Percentiles rank a stretch among this genome's conserved stretches.
Conservation (phyloP, 2,888 invertebrate genomes). For the Thysanoteuthis rhombus region DNA sequence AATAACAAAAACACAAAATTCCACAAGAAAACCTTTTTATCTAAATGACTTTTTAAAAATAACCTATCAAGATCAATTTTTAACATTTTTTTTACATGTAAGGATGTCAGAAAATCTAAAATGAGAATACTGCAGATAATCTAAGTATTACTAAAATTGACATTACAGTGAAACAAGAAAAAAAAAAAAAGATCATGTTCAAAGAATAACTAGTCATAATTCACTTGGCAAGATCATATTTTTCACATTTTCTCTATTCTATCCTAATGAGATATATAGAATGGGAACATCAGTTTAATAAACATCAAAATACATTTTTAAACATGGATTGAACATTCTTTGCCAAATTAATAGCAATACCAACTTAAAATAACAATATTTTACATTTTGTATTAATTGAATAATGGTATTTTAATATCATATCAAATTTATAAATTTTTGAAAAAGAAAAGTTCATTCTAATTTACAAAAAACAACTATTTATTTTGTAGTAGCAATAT, state of each 20-base stretch:
- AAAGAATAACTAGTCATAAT: not conserved
- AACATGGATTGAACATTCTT: not conserved
- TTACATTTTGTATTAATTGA: too few relatives aligned
- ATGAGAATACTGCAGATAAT: too few relatives aligned
- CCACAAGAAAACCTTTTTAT: too few relatives aligned
- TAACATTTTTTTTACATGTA: too few relatives aligned
- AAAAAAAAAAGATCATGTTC: too few relatives aligned
- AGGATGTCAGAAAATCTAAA: too few relatives aligned
- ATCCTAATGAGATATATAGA: not conserved
- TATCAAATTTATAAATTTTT: not conserved
- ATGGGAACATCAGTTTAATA: not conserved
- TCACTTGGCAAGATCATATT: not conserved
- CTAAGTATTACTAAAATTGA: too few relatives aligned
- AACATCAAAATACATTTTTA: not conserved
- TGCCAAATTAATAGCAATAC: not conserved
- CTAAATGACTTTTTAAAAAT: too few relatives aligned
- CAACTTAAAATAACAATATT: not conserved
- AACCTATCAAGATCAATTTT: too few relatives aligned
- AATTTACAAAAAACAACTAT: not conserved
- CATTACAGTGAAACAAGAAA: too few relatives aligned
- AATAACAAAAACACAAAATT: too few relatives aligned
- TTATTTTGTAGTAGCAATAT: not conserved
- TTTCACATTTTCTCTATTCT: not conserved
- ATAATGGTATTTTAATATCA: not conserved
- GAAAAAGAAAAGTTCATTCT: not conserved